These are phyloP conservation scores for Papilio helenus DNA, from an alignment of 1,140 invertebrate species.

Conservation along the genomic window DNA sequence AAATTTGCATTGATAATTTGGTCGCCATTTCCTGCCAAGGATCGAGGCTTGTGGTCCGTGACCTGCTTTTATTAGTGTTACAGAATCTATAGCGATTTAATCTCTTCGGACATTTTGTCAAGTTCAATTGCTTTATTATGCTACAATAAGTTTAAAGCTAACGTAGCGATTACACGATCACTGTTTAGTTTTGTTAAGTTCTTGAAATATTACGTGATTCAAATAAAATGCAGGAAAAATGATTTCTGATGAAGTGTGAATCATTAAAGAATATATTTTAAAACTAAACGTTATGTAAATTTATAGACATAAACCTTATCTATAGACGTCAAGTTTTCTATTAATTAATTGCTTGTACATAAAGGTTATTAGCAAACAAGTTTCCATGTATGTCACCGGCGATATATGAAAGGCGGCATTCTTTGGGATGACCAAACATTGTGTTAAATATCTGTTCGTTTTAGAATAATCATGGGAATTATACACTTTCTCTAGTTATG, in stretches of 20 bases:
- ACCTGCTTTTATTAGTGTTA: constrained; percentile 46
- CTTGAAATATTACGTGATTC: neutral
- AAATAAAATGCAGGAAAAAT: neutral
- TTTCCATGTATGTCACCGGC: constrained; percentile 62
- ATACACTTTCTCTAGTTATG: neutral
- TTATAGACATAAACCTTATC: neutral
- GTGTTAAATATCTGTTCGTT: constrained; percentile 41
- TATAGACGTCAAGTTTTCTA: constrained; percentile 17
- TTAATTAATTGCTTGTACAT: constrained; percentile 30
- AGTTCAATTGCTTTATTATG: constrained; percentile 6
- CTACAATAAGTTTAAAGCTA: constrained; percentile 1
- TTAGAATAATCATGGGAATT: neutral
- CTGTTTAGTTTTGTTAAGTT: neutral
- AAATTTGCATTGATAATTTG: constrained; percentile 66
- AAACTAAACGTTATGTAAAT: neutral
- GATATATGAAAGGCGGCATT: constrained; percentile 25
- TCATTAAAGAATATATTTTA: neutral
- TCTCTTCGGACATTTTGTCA: constrained; percentile 7
- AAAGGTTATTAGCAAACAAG: constrained; percentile 57
- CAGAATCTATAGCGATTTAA: constrained; percentile 7
- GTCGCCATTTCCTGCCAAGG: constrained; percentile 64
- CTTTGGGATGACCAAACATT: neutral
- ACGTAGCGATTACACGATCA: neutral
- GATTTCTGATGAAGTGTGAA: neutral
- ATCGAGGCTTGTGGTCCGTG: constrained; percentile 55